These are phyloP conservation scores for Cairina moschata DNA, from an alignment of 2,113 vertebrate genomes.

Conservation along the genomic window DNA sequence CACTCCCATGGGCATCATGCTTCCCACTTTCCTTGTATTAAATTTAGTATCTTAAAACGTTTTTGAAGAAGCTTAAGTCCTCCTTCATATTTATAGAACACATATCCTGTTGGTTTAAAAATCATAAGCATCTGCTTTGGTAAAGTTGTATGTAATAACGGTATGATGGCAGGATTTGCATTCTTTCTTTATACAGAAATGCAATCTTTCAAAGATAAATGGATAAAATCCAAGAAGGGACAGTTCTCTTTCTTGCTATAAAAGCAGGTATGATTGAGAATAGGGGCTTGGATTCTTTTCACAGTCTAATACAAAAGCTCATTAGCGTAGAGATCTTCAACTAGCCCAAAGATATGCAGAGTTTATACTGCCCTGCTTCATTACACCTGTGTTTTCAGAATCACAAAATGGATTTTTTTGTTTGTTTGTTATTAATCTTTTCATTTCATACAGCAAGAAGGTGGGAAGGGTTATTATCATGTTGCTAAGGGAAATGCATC, in stretches of 20 bases:
- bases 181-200: not conserved
- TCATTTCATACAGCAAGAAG: not conserved
- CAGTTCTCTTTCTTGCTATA: not conserved
- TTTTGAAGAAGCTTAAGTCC: not conserved
- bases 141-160: not conserved
- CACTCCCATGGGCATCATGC: not conserved
- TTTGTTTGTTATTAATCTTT: conserved; percentile 17
- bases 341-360: not conserved
- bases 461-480: conserved; percentile 49
- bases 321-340: not conserved
- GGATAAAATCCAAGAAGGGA: not conserved
- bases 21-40: not conserved
- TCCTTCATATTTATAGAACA: not conserved
- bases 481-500: conserved; percentile 49
- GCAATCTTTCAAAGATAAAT: not conserved
- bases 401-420: not conserved
- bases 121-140: not conserved
- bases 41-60: not conserved
- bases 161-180: not conserved
- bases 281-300: conserved; percentile 11
- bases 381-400: not conserved
- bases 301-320: conserved; percentile 22
- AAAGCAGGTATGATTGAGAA: not conserved
- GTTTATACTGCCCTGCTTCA: not conserved
- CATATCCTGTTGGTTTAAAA: not conserved